phyloP scores from a whole-genome alignment of 2,113 vertebrate genomes.

The Anseranas semipalmata region DNA sequence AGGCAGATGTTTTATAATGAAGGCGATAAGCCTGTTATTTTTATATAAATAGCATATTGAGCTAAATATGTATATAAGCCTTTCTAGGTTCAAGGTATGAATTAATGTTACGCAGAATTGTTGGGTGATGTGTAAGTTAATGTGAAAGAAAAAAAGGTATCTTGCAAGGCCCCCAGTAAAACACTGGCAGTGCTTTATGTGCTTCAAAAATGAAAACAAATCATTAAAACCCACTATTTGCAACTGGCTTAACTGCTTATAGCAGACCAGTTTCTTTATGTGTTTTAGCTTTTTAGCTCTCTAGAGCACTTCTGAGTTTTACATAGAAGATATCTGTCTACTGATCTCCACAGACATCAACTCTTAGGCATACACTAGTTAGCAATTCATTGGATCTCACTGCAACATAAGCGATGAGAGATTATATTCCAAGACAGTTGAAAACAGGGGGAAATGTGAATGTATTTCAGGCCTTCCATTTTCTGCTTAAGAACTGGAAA shows the following conservation, averaged over 20 bases:
- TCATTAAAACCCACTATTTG: neutral
- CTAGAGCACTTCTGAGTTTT: neutral
- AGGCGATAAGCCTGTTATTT: conserved; percentile 1
- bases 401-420: accelerated
- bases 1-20: conserved; percentile 37
- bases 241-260: neutral
- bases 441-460: neutral
- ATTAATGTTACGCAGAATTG: neutral
- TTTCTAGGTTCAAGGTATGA: neutral
- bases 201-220: neutral
- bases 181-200: neutral
- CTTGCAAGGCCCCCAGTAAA: neutral
- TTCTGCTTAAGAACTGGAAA: neutral
- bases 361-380: neutral
- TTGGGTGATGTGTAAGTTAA: neutral
- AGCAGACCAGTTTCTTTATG: neutral
- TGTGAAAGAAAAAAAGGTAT: neutral
- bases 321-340: neutral
- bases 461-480: neutral
- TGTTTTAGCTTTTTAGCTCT: neutral
- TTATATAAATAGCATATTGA: neutral
- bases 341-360: neutral
- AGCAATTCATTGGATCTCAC: neutral
- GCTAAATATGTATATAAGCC: neutral
- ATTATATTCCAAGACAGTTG: neutral